Conservation (phyloP, 2,888 invertebrate genomes). For the Torymus tubicola region DNA sequence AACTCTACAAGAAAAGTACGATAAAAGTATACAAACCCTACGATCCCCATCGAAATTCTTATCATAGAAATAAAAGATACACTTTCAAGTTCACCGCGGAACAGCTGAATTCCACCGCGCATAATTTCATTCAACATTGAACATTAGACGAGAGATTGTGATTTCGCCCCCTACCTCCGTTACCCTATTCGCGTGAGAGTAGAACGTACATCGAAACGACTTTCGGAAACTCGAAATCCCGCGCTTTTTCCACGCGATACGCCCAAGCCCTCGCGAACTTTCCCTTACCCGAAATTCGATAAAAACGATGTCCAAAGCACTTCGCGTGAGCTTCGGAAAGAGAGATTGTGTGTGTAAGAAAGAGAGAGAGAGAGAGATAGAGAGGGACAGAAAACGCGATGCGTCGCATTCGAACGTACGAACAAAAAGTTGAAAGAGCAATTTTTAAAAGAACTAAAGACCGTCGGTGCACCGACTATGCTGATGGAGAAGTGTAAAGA, state of each 20-base stretch:
- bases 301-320: conserved; percentile 31
- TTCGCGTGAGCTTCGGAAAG: too few relatives aligned
- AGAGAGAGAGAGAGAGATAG: too few relatives aligned
- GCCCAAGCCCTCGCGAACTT: background rate
- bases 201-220: conserved; percentile 26
- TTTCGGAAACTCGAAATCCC: conserved; percentile 32
- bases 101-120: background rate
- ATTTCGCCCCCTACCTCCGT: conserved; percentile 14
- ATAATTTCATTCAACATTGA: conserved; percentile 17
- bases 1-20: too few relatives aligned
- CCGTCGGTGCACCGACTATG: background rate
- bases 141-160: conserved; percentile 21
- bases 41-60: background rate
- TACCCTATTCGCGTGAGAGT: conserved; percentile 8
- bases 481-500: too few relatives aligned
- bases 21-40: too few relatives aligned
- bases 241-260: conserved; percentile 8
- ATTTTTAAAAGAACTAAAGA: conserved; percentile 27
- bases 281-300: conserved; percentile 26
- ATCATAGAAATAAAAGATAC: conserved; percentile 3
- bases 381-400: too few relatives aligned
- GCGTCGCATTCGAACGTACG: background rate
- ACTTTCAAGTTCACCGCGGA: conserved; percentile 16
- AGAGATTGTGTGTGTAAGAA: too few relatives aligned
- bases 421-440: conserved; percentile 26